Evolutionary conservation across 2,888 invertebrate genomes (phyloP).

Genomic region (Leptarthrus brevirostris): DNA sequence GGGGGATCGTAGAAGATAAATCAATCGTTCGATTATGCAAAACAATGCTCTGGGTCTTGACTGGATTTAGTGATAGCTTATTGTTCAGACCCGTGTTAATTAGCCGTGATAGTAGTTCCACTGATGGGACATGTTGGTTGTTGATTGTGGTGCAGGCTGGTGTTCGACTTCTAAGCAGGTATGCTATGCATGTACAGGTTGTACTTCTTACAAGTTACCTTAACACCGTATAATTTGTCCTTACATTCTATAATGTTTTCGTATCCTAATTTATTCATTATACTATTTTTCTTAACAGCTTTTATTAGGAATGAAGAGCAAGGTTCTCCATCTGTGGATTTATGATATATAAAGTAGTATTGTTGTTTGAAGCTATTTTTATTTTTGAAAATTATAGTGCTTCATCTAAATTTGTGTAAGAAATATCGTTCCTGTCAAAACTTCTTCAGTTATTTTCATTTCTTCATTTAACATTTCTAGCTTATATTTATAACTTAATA

Average conservation of each 20-base stretch:
- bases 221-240: constrained; percentile 1
- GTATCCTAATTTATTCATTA: constrained; percentile 50
- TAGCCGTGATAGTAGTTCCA: constrained; percentile 58
- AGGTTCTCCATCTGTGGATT: constrained; percentile 46
- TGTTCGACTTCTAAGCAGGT: not conserved
- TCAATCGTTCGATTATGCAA: too few species aligned
- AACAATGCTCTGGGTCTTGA: too few species aligned
- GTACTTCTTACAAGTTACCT: not conserved
- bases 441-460: constrained; percentile 47
- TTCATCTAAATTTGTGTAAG: constrained; percentile 52
- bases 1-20: too few species aligned
- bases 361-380: constrained; percentile 51
- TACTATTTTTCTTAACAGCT: constrained; percentile 50
- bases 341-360: constrained; percentile 52
- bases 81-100: too few species aligned
- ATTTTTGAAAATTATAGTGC: constrained; percentile 51
- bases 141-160: not conserved
- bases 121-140: not conserved
- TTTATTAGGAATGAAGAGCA: constrained; percentile 52
- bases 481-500: constrained; percentile 47
- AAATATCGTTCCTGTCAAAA: constrained; percentile 51
- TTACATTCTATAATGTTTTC: constrained; percentile 24
- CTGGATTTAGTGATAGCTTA: too few species aligned
- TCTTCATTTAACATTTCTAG: constrained; percentile 53
- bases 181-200: not conserved